phyloP scores from a whole-genome alignment of 1,140 invertebrate genomes.

The Tribolium madens region DNA sequence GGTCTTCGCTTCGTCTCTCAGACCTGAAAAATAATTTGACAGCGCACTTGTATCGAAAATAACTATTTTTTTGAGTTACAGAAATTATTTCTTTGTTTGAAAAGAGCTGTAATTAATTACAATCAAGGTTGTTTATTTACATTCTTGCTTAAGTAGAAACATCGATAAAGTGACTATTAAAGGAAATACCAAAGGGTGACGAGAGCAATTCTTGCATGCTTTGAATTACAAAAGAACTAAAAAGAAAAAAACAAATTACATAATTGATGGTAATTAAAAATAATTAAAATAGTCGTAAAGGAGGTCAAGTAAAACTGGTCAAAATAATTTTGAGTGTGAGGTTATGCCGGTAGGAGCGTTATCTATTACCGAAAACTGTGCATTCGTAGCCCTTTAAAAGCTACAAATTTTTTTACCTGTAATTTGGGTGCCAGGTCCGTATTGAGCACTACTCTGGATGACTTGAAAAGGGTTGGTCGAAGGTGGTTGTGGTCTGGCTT shows the following conservation, averaged over 20 bases:
- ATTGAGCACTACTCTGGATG: slow-evolving; percentile 72
- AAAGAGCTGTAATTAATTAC: too few species aligned
- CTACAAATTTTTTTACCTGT: slow-evolving; percentile 67
- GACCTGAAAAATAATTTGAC: too few species aligned
- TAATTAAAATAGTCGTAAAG: neutral
- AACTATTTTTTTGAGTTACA: too few species aligned
- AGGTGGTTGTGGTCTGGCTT: slow-evolving; percentile 73
- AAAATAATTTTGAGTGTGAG: too few species aligned
- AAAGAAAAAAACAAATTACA: neutral
- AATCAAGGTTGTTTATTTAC: neutral
- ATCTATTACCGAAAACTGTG: neutral
- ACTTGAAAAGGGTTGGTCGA: slow-evolving; percentile 76
- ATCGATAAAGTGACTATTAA: neutral
- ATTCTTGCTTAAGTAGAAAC: neutral
- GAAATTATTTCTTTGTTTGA: neutral
- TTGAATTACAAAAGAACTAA: neutral
- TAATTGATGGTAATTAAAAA: neutral
- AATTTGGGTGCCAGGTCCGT: slow-evolving; percentile 75
- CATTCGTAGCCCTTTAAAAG: neutral
- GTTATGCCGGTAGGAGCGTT: neutral
- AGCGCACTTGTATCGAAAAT: too few species aligned
- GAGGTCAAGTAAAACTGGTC: neutral
- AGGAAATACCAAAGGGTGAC: neutral
- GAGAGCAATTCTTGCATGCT: neutral
- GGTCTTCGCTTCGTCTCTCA: too few species aligned